Conservation (phyloP, 2,797 vertebrate species). For the Tiaroga cobitis region DNA sequence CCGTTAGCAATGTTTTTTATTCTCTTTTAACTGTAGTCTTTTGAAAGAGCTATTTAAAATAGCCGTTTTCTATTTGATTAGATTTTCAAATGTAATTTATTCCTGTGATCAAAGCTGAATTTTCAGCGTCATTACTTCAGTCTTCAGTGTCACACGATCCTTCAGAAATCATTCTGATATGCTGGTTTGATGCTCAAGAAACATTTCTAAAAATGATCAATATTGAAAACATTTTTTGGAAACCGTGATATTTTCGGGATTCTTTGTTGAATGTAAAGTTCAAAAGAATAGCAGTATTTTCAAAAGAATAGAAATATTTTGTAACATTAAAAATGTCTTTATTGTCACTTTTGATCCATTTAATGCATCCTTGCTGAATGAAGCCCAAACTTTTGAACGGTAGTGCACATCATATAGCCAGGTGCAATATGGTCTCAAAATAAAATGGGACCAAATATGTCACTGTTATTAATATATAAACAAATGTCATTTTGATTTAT, state of each 20-base stretch:
- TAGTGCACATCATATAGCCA: background rate
- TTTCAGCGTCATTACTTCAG: background rate
- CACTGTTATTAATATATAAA: background rate
- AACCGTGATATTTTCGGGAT: background rate
- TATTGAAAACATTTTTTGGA: background rate
- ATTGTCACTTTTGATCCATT: background rate
- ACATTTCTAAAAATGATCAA: background rate
- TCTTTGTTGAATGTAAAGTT: too few species aligned
- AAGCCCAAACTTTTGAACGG: background rate
- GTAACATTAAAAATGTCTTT: too few species aligned
- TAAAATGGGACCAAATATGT: background rate
- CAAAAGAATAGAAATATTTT: too few species aligned
- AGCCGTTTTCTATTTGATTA: background rate
- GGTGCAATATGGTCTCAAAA: background rate
- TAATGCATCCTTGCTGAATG: background rate
- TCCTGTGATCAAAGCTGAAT: background rate
- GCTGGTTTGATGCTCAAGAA: background rate
- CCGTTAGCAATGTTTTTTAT: background rate
- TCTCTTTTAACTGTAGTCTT: background rate
- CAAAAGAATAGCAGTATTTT: too few species aligned
- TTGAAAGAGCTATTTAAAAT: background rate
- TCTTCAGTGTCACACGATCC: background rate
- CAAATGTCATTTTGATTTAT: background rate
- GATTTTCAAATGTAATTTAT: background rate
- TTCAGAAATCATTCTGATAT: background rate